Evolutionary conservation across 1,140 invertebrate species (phyloP), one percentile per base, ranked within the genome.

Genomic region (Metopolophium dirhodum): DNA sequence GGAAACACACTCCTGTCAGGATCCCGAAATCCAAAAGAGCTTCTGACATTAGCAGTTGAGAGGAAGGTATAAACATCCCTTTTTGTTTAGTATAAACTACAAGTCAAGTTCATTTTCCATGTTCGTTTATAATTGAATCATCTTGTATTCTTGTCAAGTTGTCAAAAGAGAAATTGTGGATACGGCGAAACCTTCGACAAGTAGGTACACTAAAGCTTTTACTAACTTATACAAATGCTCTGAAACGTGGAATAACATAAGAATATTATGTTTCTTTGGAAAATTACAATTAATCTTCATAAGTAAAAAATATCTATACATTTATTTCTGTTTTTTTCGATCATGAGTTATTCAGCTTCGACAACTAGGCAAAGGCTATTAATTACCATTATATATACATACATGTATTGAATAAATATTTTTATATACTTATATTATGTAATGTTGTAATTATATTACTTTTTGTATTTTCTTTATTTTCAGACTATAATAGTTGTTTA

Each of bases 221-320:
- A 96, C 96, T 91, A 96, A 96, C 41, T 96, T 97, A 94, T 97
- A 97, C 26, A 97, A 99, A 95, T 98, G 97, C 94, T 96, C 97
- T 14, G 96, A 97, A 30, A 95, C 99, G 7, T 99, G 98, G 98
- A 99, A 98, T 95, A 99, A 99, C 95, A 97, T 99, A 94, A 98
- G 98, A 85, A 97, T 99, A 96, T 99, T 99, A 96, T 99, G 98
- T 95, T 99, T 98, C 95, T 98, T 97, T 95, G 97, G 20, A 11
- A 99, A 98, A 95, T 97, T 54, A 22, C 3, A 23, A 96, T 96
- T 96, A 35, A 14, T 49, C 49, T 47, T 49, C 14, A 54, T 7
- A 9, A n/a, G 37, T 88, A 20, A 35, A 51, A 54, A 54, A 23
- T 54, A 54, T 7, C 7, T 54, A 54, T 23, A 23, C 23, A 54